Conservation (phyloP, 2,888 invertebrate species). For the Agrotis puta region DNA sequence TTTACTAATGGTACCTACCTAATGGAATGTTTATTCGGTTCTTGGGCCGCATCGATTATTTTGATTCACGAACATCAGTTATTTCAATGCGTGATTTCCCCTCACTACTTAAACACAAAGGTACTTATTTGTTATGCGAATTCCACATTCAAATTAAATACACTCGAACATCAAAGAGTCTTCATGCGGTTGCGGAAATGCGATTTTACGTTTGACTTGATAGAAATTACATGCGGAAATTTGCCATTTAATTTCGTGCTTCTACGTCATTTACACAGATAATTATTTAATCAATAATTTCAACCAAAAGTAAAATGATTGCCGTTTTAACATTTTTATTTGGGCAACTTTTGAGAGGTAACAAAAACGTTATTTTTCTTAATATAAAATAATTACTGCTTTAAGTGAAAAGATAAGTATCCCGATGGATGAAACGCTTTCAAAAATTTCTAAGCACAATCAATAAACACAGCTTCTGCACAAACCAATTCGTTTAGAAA, state of each 20-base stretch:
- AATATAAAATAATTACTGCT: too few species aligned
- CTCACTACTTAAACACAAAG: conserved; percentile 22
- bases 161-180: conserved; percentile 56
- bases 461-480: background rate
- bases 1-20: background rate
- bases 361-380: background rate
- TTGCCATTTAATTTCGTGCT: conserved; percentile 44
- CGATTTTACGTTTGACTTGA: conserved; percentile 60
- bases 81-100: conserved; percentile 19
- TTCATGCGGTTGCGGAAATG: conserved; percentile 37
- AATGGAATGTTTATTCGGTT: conserved; percentile 7
- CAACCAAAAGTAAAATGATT: conserved; percentile 30
- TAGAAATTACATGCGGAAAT: conserved; percentile 51
- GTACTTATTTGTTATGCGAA: conserved; percentile 45
- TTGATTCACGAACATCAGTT: background rate
- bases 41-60: conserved; percentile 2
- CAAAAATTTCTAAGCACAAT: background rate
- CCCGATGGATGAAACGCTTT: too few species aligned
- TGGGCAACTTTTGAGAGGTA: background rate
- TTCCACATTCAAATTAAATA: conserved; percentile 55
- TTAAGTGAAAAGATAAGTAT: background rate
- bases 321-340: conserved; percentile 9
- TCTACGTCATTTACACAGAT: conserved; percentile 35
- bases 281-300: conserved; percentile 15
- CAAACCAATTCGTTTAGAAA: conserved; percentile 15